These are phyloP conservation scores for Sander lucioperca DNA, from an alignment of 2,113 vertebrate genomes.

Conservation along the genomic window DNA sequence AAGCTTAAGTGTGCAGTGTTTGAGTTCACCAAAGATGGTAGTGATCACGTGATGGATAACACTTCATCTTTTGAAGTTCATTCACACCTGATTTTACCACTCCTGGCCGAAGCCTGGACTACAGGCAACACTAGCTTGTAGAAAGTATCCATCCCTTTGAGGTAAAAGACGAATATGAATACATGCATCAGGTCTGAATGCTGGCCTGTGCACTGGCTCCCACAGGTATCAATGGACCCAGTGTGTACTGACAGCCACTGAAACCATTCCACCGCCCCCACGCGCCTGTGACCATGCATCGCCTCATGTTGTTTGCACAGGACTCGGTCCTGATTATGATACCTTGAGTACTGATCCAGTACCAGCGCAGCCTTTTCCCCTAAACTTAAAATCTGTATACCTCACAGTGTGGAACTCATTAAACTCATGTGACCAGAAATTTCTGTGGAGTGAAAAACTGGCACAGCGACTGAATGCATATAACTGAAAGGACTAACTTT, in stretches of 20 bases:
- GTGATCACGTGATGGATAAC: not conserved
- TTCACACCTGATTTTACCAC: not conserved
- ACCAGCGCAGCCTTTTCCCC: not conserved
- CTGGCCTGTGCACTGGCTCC: not conserved
- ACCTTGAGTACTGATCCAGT: not conserved
- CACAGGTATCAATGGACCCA: conserved; percentile 55
- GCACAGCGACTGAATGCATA: not conserved
- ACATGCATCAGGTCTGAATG: conserved; percentile 27
- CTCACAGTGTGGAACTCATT: not conserved
- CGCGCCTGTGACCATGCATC: not conserved
- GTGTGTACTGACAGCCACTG: conserved; percentile 24
- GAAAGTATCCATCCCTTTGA: not conserved
- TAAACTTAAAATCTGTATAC: not conserved
- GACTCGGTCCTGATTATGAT: not conserved
- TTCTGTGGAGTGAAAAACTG: not conserved
- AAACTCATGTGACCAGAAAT: no score
- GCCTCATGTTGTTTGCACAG: conserved; percentile 2
- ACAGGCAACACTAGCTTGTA: not conserved
- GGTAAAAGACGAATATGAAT: not conserved
- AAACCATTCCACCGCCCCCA: conserved; percentile 28
- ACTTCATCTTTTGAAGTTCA: not conserved
- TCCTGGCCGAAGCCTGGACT: not conserved
- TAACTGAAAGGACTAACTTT: not conserved
- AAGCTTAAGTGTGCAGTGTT: not conserved
- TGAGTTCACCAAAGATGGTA: not conserved